phyloP scores from a whole-genome alignment of 2,113 vertebrate genomes.

The Pygoscelis adeliae region DNA sequence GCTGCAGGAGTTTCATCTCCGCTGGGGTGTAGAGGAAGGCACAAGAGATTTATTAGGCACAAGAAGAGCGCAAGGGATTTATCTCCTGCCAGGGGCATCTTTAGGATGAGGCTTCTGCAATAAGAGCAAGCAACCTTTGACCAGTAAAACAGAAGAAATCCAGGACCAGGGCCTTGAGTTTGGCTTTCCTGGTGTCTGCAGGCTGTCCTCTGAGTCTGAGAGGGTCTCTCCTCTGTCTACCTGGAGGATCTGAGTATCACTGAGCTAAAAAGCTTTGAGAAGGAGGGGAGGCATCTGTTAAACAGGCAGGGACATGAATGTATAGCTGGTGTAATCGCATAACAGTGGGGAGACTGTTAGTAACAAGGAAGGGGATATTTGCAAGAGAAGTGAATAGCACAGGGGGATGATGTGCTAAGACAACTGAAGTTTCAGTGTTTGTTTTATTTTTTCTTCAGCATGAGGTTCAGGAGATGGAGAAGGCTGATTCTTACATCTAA shows the following conservation, averaged over 20 bases:
- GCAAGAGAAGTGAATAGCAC: neutral
- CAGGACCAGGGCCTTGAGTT: neutral
- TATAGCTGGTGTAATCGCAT: rapidly evolving
- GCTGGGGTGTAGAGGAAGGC: neutral
- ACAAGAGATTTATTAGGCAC: neutral
- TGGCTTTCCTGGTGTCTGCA: neutral
- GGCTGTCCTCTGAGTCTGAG: neutral
- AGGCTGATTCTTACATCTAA: neutral
- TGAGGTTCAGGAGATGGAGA: neutral
- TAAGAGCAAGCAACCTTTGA: neutral
- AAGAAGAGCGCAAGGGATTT: neutral
- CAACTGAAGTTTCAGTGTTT: neutral
- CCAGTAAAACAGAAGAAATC: neutral
- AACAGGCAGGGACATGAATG: neutral
- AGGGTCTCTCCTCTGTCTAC: neutral
- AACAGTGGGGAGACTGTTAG: neutral
- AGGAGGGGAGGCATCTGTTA: neutral
- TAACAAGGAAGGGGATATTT: neutral
- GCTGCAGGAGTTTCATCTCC: neutral
- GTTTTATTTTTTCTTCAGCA: neutral
- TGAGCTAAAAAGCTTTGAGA: neutral
- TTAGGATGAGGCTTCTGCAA: neutral
- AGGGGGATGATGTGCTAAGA: neutral
- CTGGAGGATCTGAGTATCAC: neutral
- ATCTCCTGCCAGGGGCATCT: neutral